Percentiles rank a stretch among this genome's conserved stretches.
These are phyloP conservation scores for Dreissena polymorpha DNA, from an alignment of 1,140 invertebrate genomes.

Conservation along the genomic window DNA sequence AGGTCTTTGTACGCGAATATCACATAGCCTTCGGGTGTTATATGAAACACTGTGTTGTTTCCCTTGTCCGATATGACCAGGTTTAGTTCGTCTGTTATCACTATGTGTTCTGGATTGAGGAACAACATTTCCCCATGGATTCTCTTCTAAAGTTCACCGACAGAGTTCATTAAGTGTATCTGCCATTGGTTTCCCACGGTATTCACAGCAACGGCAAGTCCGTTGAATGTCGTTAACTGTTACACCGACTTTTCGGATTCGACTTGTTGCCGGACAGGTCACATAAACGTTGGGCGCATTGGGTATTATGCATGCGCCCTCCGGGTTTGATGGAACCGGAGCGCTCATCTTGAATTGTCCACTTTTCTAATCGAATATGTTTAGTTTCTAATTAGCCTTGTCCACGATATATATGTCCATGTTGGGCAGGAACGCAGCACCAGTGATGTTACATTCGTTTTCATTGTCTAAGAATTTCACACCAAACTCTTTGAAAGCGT, in stretches of 20 bases:
- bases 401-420: conserved; percentile 36
- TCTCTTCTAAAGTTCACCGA: conserved; percentile 29
- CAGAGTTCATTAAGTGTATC: conserved; percentile 43
- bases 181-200: conserved; percentile 46
- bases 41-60: conserved; percentile 42
- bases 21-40: conserved; percentile 47
- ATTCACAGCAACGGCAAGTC: conserved; percentile 34
- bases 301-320: not conserved
- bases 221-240: conserved; percentile 14
- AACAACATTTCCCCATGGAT: conserved; percentile 29
- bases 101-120: conserved; percentile 42
- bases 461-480: conserved; percentile 35
- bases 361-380: conserved; percentile 35
- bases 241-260: conserved; percentile 29
- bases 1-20: conserved; percentile 48
- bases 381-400: conserved; percentile 34
- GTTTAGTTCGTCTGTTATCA: conserved; percentile 28
- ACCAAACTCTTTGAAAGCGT: conserved; percentile 18
- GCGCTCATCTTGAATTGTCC: conserved; percentile 22
- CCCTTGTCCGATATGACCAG: conserved; percentile 36
- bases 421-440: conserved; percentile 29
- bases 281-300: conserved; percentile 18
- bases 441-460: conserved; percentile 27
- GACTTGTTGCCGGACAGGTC: conserved; percentile 39
- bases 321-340: conserved; percentile 29